Percentiles rank a stretch among this genome's conserved stretches.
These are phyloP conservation scores for Oophaga sylvatica DNA, from an alignment of 2,797 vertebrate genomes.

Conservation along the genomic window DNA sequence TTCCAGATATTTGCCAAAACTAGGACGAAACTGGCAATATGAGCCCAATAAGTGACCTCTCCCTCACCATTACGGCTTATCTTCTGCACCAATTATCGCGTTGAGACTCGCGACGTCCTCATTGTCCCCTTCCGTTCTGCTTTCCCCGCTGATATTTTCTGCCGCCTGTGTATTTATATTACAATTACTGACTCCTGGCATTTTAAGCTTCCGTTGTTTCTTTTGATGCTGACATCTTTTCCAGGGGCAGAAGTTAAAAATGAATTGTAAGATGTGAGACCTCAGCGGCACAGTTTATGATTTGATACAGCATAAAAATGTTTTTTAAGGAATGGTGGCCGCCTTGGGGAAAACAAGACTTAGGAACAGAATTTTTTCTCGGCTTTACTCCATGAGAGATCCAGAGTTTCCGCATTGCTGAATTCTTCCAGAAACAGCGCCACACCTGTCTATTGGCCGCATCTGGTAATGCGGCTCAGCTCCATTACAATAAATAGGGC, in stretches of 20 bases:
- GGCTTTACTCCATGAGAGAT: no score
- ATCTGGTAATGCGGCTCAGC: background rate
- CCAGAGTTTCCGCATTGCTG: background rate
- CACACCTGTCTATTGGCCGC: background rate
- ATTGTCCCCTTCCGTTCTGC: background rate
- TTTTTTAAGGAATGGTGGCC: background rate
- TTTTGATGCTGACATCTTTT: slow-evolving; percentile 14
- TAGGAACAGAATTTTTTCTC: background rate
- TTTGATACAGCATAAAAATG: slow-evolving; percentile 11
- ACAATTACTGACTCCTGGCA: slow-evolving; percentile 14
- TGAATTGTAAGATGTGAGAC: slow-evolving; percentile 13
- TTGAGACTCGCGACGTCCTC: background rate
- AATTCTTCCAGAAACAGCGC: background rate
- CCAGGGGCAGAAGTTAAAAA: slow-evolving; percentile 26
- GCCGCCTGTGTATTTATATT: background rate
- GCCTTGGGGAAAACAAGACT: background rate
- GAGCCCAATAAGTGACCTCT: no score
- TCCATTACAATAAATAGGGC: background rate
- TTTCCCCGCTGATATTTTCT: background rate
- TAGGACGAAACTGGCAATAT: no score
- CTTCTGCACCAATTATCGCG: background rate
- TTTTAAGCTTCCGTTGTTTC: slow-evolving; percentile 17
- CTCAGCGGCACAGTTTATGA: background rate
- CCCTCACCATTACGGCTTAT: background rate
- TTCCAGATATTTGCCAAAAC: no score